Evolutionary conservation across 64 coral and sea anemone genomes (phyloP).

Genomic region (Trachythela sp.): DNA sequence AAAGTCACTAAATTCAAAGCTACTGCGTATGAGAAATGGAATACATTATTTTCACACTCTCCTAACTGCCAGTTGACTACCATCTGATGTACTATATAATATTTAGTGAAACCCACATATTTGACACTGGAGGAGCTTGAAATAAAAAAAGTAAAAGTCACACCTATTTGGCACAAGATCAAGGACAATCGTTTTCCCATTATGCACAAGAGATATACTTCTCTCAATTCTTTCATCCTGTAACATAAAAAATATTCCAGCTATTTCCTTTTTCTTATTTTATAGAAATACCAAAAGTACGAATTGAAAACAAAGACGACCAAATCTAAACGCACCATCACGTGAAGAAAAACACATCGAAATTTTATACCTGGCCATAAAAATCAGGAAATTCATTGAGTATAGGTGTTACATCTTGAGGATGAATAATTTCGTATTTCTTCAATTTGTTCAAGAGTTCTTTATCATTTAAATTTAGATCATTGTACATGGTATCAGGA

Average conservation of each 20-base stretch:
- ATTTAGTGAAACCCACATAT: too few species aligned
- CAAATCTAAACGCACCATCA: background rate
- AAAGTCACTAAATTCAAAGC: too few species aligned
- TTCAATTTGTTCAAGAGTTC: background rate
- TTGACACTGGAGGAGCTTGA: too few species aligned
- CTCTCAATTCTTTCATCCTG: constrained; percentile 13
- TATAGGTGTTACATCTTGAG: background rate
- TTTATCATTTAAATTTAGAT: background rate
- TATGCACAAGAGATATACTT: background rate
- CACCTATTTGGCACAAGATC: constrained; percentile 16
- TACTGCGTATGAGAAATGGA: too few species aligned
- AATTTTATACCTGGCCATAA: background rate
- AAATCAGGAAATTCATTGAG: background rate
- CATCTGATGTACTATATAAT: too few species aligned
- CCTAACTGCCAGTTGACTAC: too few species aligned
- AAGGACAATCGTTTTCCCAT: background rate
- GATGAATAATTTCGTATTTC: background rate
- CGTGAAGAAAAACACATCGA: too few species aligned
- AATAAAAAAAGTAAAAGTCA: background rate
- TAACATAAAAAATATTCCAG: background rate
- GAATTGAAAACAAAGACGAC: background rate
- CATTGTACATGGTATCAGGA: background rate
- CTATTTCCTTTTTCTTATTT: background rate
- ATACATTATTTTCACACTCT: too few species aligned
- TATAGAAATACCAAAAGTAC: background rate